These are phyloP conservation scores for Callyntrura guangdongensis DNA, from an alignment of 2,888 invertebrate genomes.

Conservation along the genomic window DNA sequence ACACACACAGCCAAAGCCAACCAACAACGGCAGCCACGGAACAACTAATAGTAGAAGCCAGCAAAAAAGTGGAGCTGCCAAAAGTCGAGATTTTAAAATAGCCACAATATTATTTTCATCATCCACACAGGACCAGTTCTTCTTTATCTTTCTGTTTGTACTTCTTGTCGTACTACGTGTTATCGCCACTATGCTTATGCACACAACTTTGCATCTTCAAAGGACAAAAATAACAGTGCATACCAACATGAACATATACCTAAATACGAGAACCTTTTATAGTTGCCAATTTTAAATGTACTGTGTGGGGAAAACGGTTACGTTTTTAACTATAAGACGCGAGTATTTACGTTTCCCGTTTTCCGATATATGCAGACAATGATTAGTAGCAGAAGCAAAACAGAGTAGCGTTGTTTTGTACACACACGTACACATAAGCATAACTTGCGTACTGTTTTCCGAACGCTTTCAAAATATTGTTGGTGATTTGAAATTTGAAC, in stretches of 20 bases:
- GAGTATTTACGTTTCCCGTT: no score
- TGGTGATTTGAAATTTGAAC: background rate
- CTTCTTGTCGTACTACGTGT: background rate
- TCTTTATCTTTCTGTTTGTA: background rate
- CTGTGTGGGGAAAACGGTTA: background rate
- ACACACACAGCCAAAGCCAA: no score
- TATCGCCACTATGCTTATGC: background rate
- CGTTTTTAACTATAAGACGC: slow-evolving; percentile 27
- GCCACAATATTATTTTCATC: slow-evolving; percentile 38
- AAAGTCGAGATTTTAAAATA: slow-evolving; percentile 63
- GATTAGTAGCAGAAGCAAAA: background rate
- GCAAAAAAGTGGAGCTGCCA: slow-evolving; percentile 66
- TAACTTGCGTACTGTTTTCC: background rate
- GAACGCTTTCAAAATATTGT: slow-evolving; percentile 63
- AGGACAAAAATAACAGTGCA: slow-evolving; percentile 19
- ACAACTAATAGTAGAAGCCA: background rate
- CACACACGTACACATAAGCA: background rate
- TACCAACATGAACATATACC: background rate
- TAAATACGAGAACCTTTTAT: slow-evolving; percentile 4
- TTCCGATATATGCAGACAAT: no score
- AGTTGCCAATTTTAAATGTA: slow-evolving; percentile 57
- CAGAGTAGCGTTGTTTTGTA: slow-evolving; percentile 11
- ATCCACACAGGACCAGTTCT: background rate
- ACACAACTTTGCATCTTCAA: background rate
- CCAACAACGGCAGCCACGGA: background rate